Evolutionary conservation across 2,888 invertebrate genomes (phyloP).

Genomic region (Macrophya annulata): DNA sequence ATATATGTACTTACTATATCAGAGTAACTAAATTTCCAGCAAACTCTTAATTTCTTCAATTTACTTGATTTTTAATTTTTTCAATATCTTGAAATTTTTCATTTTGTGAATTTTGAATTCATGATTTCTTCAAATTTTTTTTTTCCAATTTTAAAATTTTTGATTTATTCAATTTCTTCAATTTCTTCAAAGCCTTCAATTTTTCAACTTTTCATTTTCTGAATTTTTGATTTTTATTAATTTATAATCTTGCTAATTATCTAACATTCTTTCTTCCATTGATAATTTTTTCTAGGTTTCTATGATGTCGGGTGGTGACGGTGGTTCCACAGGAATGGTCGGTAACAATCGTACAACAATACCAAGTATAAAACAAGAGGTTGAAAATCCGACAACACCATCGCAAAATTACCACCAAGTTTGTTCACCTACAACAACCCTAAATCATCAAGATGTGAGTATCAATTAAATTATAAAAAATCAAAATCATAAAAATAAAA

Average conservation of each 20-base stretch:
- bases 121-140: background rate
- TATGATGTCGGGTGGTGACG: conserved; percentile 84
- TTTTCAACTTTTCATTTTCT: background rate
- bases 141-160: no score
- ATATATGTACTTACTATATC: background rate
- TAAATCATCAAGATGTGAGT: conserved; percentile 77
- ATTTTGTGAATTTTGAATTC: no score
- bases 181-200: background rate
- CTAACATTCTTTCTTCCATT: background rate
- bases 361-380: conserved; percentile 83
- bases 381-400: conserved; percentile 79
- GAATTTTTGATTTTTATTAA: background rate
- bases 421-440: conserved; percentile 79
- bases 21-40: background rate
- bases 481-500: background rate
- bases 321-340: conserved; percentile 72
- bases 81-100: conserved; percentile 59
- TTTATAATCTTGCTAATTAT: background rate
- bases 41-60: conserved; percentile 10
- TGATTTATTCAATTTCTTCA: background rate
- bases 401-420: conserved; percentile 77
- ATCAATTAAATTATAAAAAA: background rate
- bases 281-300: conserved; percentile 81
- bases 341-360: conserved; percentile 78
- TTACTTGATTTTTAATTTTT: conserved; percentile 57